phyloP scores from a whole-genome alignment of 2,888 invertebrate species.

The Selenia dentaria region DNA sequence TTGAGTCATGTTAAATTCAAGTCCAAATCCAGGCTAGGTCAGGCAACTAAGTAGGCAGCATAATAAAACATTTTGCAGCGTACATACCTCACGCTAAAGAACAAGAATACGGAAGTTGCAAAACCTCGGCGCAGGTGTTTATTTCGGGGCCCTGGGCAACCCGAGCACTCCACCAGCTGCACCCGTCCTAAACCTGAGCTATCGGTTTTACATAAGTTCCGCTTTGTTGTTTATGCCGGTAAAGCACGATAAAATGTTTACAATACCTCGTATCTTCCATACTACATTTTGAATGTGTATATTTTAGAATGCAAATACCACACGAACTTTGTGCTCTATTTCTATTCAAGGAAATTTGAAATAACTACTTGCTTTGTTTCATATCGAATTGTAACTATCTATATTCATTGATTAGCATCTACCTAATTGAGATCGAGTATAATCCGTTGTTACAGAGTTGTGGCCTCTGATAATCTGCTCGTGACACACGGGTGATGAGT shows the following conservation, averaged over 20 bases:
- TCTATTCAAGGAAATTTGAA: not conserved
- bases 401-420: conserved; percentile 34
- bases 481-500: conserved; percentile 44
- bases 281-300: conserved; percentile 28
- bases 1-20: too few species aligned
- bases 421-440: conserved; percentile 47
- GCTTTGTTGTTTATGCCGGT: conserved; percentile 47
- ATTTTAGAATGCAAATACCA: conserved; percentile 34
- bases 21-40: conserved; percentile 8
- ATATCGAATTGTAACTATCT: not conserved
- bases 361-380: not conserved
- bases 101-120: conserved; percentile 32
- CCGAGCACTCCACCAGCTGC: conserved; percentile 37
- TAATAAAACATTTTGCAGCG: conserved; percentile 15
- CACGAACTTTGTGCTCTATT: conserved; percentile 15
- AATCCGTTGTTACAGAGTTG: conserved; percentile 56
- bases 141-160: conserved; percentile 39
- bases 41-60: conserved; percentile 10
- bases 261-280: conserved; percentile 32
- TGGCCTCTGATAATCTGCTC: conserved; percentile 19
- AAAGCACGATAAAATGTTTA: conserved; percentile 33
- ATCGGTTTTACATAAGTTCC: conserved; percentile 63
- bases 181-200: conserved; percentile 50
- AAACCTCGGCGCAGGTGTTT: conserved; percentile 40
- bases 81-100: conserved; percentile 6